A percentile compares a stretch with the other conserved stretches of the same genome.
phyloP scores from a whole-genome alignment of 2,113 vertebrate species.

The Myotis yumanensis region DNA sequence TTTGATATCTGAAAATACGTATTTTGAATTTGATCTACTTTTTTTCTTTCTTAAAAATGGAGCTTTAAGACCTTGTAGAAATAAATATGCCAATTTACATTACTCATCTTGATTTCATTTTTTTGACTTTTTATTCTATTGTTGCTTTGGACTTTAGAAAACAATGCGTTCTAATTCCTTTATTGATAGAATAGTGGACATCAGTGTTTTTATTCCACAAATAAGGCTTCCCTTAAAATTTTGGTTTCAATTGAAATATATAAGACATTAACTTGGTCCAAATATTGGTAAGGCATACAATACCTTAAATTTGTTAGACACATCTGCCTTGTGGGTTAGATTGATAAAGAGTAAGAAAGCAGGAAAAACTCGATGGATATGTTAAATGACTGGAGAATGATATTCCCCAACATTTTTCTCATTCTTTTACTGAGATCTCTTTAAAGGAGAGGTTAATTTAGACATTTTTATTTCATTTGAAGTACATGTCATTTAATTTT shows the following conservation, averaged over 20 bases:
- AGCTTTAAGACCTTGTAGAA: background rate
- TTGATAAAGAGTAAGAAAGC: background rate
- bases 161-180: background rate
- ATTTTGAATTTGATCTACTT: background rate
- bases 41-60: background rate
- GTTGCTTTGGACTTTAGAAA: background rate
- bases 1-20: constrained; percentile 23
- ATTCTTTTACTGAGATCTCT: background rate
- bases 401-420: background rate
- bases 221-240: background rate
- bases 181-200: background rate
- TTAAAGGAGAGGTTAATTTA: background rate
- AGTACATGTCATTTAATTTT: background rate
- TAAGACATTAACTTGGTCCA: background rate
- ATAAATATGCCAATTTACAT: background rate
- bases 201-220: background rate
- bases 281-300: background rate
- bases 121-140: background rate
- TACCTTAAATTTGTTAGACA: background rate
- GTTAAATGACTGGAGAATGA: background rate
- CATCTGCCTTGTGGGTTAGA: background rate
- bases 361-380: background rate
- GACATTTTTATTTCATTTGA: background rate
- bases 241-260: background rate
- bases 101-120: background rate